These are phyloP conservation scores for Anabacerthia variegaticeps DNA, from an alignment of 2,797 vertebrate genomes.

Conservation along the genomic window DNA sequence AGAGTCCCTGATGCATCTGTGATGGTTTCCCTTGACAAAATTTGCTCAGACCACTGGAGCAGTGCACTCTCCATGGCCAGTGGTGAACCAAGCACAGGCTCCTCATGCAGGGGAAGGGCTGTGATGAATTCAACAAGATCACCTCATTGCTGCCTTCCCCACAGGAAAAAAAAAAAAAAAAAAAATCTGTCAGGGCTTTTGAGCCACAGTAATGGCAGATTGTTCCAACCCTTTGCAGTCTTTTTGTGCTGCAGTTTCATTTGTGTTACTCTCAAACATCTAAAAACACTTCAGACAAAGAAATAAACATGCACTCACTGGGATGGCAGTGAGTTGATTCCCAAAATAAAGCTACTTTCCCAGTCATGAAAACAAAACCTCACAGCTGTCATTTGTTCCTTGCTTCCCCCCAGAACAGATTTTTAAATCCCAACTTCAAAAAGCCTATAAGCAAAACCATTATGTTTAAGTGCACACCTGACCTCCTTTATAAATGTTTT, in stretches of 20 bases:
- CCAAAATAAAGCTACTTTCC: neutral
- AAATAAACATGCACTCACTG: neutral
- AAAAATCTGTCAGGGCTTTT: neutral
- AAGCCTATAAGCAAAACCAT: neutral
- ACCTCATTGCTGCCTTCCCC: neutral
- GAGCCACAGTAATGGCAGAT: neutral
- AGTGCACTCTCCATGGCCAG: neutral
- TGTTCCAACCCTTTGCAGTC: neutral
- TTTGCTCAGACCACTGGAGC: neutral
- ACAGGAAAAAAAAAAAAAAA: neutral
- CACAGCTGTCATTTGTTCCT: neutral
- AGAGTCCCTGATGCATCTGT: neutral
- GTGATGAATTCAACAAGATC: neutral
- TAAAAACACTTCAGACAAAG: neutral
- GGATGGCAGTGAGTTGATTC: neutral
- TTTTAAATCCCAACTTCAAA: neutral
- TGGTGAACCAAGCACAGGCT: neutral
- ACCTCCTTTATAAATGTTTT: neutral
- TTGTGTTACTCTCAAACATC: neutral
- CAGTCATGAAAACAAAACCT: neutral
- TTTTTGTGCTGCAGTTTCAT: constrained; percentile 71
- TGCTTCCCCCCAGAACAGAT: neutral
- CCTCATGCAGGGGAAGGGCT: neutral
- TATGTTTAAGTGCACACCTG: neutral
- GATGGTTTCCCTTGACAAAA: neutral